Evolutionary conservation across 1,140 invertebrate species (phyloP).

Genomic region (Drosophila lacertosa): DNA sequence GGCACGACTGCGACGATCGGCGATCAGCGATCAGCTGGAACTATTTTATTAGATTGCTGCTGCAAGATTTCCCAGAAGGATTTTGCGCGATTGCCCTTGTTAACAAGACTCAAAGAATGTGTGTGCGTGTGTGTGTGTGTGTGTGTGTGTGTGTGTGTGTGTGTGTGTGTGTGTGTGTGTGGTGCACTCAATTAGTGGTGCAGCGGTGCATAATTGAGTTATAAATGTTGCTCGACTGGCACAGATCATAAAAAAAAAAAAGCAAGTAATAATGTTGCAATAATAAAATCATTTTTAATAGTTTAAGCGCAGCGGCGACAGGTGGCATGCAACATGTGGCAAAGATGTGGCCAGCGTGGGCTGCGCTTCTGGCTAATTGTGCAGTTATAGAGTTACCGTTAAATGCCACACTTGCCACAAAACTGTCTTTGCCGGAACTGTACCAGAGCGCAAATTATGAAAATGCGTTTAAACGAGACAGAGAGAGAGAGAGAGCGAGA

Average conservation of each 20-base stretch:
- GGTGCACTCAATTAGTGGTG: slow-evolving; percentile 35
- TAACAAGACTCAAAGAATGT: slow-evolving; percentile 4
- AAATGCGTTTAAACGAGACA: slow-evolving; percentile 72
- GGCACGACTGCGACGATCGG: slow-evolving; percentile 28
- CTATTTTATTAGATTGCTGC: slow-evolving; percentile 25
- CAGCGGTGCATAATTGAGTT: slow-evolving; percentile 66
- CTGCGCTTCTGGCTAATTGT: slow-evolving; percentile 53
- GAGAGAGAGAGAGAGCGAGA: no score
- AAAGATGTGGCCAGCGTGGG: slow-evolving; percentile 41
- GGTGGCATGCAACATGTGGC: no score
- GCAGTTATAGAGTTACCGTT: slow-evolving; percentile 60
- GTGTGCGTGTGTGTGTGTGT: no score
- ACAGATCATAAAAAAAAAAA: slow-evolving; percentile 12
- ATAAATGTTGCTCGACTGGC: slow-evolving; percentile 47
- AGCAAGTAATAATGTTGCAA: slow-evolving; percentile 50
- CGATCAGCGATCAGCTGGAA: slow-evolving; percentile 23
- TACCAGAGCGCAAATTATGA: slow-evolving; percentile 69
- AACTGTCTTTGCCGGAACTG: slow-evolving; percentile 67
- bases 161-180: no score
- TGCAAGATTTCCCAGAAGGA: slow-evolving; percentile 35
- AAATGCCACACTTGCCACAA: slow-evolving; percentile 69
- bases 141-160: no score
- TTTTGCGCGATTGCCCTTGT: slow-evolving; percentile 8
- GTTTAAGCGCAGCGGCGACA: slow-evolving; percentile 45
- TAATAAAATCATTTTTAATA: slow-evolving; percentile 74